These are phyloP conservation scores for Gerris buenoi DNA, from an alignment of 1,140 invertebrate species.

Conservation along the genomic window DNA sequence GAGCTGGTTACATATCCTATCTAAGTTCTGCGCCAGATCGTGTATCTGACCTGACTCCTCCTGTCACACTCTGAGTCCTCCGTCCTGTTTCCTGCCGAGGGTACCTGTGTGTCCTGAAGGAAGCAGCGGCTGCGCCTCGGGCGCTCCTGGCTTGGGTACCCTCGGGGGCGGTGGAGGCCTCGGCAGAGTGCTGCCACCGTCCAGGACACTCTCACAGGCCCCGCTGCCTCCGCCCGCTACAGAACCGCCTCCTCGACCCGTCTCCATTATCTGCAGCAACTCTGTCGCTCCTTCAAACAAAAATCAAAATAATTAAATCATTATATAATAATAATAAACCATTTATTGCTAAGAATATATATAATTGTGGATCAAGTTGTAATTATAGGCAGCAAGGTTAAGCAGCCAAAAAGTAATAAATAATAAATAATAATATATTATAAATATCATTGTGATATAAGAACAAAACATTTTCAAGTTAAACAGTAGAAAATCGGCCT, in stretches of 20 bases:
- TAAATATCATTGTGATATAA: too few species aligned
- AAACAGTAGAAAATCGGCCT: too few species aligned
- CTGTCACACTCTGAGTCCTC: conserved; percentile 24
- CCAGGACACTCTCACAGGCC: background rate
- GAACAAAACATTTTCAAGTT: too few species aligned
- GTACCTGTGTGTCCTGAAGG: conserved; percentile 13
- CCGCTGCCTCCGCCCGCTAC: background rate
- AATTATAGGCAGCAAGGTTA: too few species aligned
- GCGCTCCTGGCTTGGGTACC: conserved; percentile 9
- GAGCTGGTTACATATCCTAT: conserved; percentile 21
- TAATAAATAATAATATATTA: too few species aligned
- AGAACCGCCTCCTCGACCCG: background rate
- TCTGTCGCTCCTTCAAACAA: conserved; percentile 21
- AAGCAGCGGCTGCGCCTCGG: conserved; percentile 22
- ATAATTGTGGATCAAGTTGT: too few species aligned
- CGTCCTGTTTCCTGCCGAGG: conserved; percentile 13
- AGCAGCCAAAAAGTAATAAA: too few species aligned
- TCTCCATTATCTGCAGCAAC: conserved; percentile 21
- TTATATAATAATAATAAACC: too few species aligned
- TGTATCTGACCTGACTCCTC: conserved; percentile 17
- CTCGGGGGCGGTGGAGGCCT: conserved; percentile 18
- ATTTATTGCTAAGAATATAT: too few species aligned
- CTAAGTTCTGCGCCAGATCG: conserved; percentile 19
- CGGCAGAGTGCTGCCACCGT: conserved; percentile 14
- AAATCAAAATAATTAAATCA: too few species aligned